phyloP scores from a whole-genome alignment of 2,888 invertebrate genomes.

The Dolomedes plantarius region DNA sequence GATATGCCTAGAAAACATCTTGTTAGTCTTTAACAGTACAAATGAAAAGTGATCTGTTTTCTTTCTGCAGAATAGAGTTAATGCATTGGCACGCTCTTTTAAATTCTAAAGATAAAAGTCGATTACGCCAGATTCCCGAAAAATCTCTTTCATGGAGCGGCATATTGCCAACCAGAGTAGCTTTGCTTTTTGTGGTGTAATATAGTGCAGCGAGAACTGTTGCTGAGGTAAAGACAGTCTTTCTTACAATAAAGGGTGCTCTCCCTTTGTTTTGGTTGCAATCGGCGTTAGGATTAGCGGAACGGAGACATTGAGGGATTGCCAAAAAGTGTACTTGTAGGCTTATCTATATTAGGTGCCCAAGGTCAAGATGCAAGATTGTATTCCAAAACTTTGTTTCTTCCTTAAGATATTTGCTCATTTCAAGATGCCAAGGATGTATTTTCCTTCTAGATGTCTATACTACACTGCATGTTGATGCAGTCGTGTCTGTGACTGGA shows the following conservation, averaged over 20 bases:
- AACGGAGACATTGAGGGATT: conserved; percentile 26
- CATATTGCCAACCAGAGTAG: neutral
- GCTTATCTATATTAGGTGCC: conserved; percentile 55
- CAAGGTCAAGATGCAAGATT: conserved; percentile 40
- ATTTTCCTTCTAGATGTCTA: too few species aligned
- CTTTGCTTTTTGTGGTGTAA: neutral
- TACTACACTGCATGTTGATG: too few species aligned
- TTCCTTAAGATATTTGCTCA: neutral
- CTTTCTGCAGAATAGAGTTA: too few species aligned
- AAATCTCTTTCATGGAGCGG: neutral
- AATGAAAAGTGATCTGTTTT: too few species aligned
- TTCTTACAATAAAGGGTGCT: conserved; percentile 17
- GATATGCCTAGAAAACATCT: too few species aligned
- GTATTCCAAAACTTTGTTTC: conserved; percentile 33
- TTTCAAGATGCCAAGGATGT: too few species aligned
- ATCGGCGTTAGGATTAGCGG: conserved; percentile 15
- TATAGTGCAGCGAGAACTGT: neutral
- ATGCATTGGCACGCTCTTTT: neutral
- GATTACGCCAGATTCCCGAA: neutral
- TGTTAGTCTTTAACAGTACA: too few species aligned
- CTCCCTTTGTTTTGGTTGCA: conserved; percentile 29
- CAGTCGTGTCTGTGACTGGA: too few species aligned
- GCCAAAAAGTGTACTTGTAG: conserved; percentile 53
- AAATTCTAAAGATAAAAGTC: neutral
- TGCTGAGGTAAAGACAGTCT: neutral